Conservation (phyloP, 2,797 vertebrate species). For the Rhinatrema bivittatum region DNA sequence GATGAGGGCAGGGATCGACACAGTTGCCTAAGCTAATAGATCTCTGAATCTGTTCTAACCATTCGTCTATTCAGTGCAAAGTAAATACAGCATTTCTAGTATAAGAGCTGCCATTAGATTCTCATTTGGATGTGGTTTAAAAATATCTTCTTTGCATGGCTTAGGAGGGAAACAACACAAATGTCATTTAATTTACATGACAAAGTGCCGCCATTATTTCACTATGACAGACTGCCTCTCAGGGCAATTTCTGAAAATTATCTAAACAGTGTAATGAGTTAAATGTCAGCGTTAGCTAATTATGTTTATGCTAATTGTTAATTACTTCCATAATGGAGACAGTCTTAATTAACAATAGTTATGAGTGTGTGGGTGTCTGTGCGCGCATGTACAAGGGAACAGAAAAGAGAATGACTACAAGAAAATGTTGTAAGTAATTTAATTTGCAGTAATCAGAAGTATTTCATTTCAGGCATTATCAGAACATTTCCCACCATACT, state of each 20-base stretch:
- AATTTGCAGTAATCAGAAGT: slow-evolving; percentile 56
- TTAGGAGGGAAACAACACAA: slow-evolving; percentile 47
- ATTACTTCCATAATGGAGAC: slow-evolving; percentile 89
- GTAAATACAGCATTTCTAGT: not conserved
- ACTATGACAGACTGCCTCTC: slow-evolving; percentile 80
- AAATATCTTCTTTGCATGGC: slow-evolving; percentile 14
- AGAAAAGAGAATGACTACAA: slow-evolving; percentile 42
- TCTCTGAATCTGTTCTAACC: not conserved
- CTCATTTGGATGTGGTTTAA: slow-evolving; percentile 4
- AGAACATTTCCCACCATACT: slow-evolving; percentile 15
- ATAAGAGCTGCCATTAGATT: slow-evolving; percentile 19
- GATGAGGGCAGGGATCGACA: fast-evolving
- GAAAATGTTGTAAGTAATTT: slow-evolving; percentile 60
- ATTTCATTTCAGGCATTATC: slow-evolving; percentile 52
- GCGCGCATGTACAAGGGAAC: no score
- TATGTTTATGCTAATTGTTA: slow-evolving; percentile 99
- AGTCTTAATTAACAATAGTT: slow-evolving; percentile 95
- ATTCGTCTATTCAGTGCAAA: not conserved
- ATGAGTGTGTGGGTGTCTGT: slow-evolving; percentile 36
- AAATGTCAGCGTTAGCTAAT: slow-evolving; percentile 95
- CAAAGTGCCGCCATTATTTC: slow-evolving; percentile 84
- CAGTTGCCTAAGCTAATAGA: fast-evolving
- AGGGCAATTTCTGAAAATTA: slow-evolving; percentile 93
- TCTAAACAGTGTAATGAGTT: slow-evolving; percentile 89
- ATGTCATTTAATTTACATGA: slow-evolving; percentile 78